A percentile compares a stretch with the other conserved stretches of the same genome.
Evolutionary conservation across 2,888 invertebrate genomes (phyloP).

Genomic region (Drosophila greeni): DNA sequence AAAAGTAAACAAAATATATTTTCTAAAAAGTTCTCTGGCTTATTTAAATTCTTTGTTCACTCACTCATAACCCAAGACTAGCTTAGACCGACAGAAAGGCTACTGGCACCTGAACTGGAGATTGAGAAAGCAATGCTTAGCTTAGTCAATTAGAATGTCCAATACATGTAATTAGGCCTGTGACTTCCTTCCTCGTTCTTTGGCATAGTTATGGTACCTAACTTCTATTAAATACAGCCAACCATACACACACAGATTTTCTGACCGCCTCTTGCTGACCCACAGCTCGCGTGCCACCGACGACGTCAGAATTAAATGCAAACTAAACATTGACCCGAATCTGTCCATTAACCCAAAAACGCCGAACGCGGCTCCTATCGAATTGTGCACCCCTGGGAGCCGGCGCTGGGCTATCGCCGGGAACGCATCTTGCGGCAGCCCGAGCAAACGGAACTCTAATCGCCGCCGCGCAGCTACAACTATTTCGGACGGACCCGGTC

Average conservation of each 20-base stretch:
- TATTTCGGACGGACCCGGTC: slow-evolving; percentile 8
- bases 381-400: neutral
- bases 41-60: neutral
- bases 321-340: slow-evolving; percentile 70
- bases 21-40: neutral
- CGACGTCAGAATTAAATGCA: slow-evolving; percentile 47
- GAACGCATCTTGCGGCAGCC: slow-evolving; percentile 59
- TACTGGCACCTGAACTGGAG: neutral
- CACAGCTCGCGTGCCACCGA: slow-evolving; percentile 5
- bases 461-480: slow-evolving; percentile 15
- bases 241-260: neutral
- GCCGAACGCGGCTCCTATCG: slow-evolving; percentile 1
- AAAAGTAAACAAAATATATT: neutral
- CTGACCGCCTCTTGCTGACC: slow-evolving; percentile 1
- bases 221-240: neutral
- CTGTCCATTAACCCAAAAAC: slow-evolving; percentile 67
- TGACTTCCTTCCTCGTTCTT: neutral
- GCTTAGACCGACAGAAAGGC: neutral
- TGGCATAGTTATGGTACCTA: neutral
- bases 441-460: slow-evolving; percentile 17
- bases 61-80: neutral
- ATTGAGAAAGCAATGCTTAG: neutral
- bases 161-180: neutral
- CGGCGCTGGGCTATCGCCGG: slow-evolving; percentile 33
- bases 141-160: neutral